Percentiles rank a stretch among this genome's conserved stretches.
These are phyloP conservation scores for Nasonia longicornis DNA, from an alignment of 1,140 invertebrate species.

Conservation along the genomic window DNA sequence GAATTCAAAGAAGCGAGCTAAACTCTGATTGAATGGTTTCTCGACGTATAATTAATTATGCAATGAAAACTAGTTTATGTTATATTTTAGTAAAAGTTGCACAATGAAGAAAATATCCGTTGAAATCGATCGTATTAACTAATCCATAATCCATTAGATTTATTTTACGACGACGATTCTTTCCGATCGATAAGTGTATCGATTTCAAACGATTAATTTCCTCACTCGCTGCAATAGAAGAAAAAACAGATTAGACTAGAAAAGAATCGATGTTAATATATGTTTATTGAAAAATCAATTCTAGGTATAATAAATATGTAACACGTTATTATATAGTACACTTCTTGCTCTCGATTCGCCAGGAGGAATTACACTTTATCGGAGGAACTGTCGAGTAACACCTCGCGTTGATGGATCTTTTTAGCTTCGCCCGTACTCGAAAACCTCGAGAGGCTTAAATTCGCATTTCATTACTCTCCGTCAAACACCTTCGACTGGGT, in stretches of 20 bases:
- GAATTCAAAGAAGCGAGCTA: too few relatives aligned
- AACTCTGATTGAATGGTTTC: not conserved
- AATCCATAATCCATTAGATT: not conserved
- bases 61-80: not conserved
- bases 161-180: too few relatives aligned
- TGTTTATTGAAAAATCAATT: constrained; percentile 43
- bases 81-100: not conserved
- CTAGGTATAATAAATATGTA: constrained; percentile 43
- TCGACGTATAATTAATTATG: not conserved
- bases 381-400: constrained; percentile 36
- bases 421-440: not conserved
- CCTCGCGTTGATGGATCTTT: constrained; percentile 11
- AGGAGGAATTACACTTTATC: constrained; percentile 44
- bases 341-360: constrained; percentile 47
- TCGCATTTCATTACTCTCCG: constrained; percentile 13
- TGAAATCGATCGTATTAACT: not conserved
- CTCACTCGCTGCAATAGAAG: not conserved
- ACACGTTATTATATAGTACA: constrained; percentile 47
- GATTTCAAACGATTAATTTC: not conserved
- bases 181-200: too few relatives aligned
- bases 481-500: not conserved
- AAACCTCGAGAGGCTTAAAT: not conserved
- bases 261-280: constrained; percentile 20
- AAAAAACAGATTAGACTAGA: constrained; percentile 39
- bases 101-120: not conserved